Base-by-base conservation (phyloP, 2,797 vertebrate species). In the Mus minutoides region DNA sequence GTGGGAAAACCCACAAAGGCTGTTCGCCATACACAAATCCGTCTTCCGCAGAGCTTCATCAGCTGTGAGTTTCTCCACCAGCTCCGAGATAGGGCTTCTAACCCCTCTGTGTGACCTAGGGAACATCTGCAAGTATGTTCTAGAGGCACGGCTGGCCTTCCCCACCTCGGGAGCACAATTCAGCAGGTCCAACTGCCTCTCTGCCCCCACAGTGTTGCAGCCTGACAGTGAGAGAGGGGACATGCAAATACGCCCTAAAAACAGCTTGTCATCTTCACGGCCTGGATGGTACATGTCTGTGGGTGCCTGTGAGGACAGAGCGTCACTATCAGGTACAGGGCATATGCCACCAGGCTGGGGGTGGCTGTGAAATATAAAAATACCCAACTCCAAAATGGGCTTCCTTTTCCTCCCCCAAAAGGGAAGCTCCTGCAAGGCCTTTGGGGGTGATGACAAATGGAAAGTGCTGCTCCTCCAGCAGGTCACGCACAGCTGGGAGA, bases 161-260 rank as follows among this genome's bases (percentile, higher is more conserved):
- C 85, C 62, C 49, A 19, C 84, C 56, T 79, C 0, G 2, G 0
- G 1, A 58, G 92, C 10, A 14, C n/a, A 11, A 34, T 9, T 79
- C 60, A 40, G 0, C 31, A 0, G 54, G 67, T 82, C 87, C 83
- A 84, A 82, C 97, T 91, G 91, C 71, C 83, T 78, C 83, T 16
- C 49, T n/a, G 5, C 91, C 96, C 92, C 94, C 87, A 34, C 58
- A 46, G 13, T 1, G 40, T 96, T 76, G 95, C 92, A 95, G 83
- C 58, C 95, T 97, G 95, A 82, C 86, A n/a, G 96, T 2, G 5
- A 80, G 76, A 21, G 5, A 92, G 82, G 94, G 91, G 96, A 97
- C 96, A 97, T 95, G 97, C 97, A 98, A 97, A 97, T 97, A 43
- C 0, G 37, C 94, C 97, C 97, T 97, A 97, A 97, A 97, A 97